phyloP scores from a whole-genome alignment of 2,113 vertebrate genomes.

The Amblyopsis rosae region DNA sequence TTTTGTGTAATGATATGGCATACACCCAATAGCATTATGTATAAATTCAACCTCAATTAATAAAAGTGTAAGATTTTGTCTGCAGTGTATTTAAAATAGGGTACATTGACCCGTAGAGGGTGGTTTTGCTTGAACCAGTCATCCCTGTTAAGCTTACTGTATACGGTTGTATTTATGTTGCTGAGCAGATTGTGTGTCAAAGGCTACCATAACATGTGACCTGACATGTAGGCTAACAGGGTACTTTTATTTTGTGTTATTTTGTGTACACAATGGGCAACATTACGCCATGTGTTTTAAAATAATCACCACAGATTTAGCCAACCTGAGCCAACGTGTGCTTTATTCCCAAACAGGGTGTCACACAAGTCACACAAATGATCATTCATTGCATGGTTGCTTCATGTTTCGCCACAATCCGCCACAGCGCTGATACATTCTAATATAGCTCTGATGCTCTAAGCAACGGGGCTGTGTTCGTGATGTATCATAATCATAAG shows the following conservation, averaged over 20 bases:
- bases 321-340: background rate
- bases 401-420: background rate
- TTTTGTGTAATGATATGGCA: background rate
- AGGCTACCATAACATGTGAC: conserved; percentile 3
- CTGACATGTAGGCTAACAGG: background rate
- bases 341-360: background rate
- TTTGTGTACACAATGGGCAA: background rate
- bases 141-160: no score
- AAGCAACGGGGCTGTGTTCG: background rate
- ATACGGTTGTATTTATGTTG: no score
- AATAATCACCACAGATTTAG: conserved; percentile 4
- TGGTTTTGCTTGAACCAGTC: no score
- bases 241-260: conserved; percentile 3
- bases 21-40: no score
- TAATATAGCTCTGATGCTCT: background rate
- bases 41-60: no score
- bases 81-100: no score
- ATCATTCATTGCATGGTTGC: background rate
- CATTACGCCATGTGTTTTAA: background rate
- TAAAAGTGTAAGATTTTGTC: no score
- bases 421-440: background rate
- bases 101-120: no score
- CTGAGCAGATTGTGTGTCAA: background rate
- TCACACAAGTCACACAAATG: background rate
- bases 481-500: background rate